These are phyloP conservation scores for Dinothrombium tinctorium DNA, from an alignment of 1,140 invertebrate species.

Conservation along the genomic window DNA sequence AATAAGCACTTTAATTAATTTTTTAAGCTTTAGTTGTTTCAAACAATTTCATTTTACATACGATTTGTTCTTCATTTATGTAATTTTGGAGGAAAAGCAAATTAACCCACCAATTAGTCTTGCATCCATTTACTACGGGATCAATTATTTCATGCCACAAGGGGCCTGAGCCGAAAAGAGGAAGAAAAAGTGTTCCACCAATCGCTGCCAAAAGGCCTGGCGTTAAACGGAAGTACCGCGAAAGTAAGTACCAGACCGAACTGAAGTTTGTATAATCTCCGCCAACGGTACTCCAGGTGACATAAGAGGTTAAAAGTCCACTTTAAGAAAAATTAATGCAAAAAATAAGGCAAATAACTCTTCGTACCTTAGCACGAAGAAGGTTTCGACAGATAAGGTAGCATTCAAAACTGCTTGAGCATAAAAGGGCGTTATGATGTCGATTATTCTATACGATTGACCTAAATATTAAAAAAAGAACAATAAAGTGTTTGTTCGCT, in stretches of 20 bases:
- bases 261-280: neutral
- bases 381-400: conserved; percentile 60
- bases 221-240: conserved; percentile 9
- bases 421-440: neutral
- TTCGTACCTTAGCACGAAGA: conserved; percentile 43
- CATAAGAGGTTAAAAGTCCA: conserved; percentile 4
- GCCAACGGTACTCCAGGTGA: conserved; percentile 5
- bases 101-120: conserved; percentile 16
- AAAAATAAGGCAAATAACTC: neutral
- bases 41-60: neutral
- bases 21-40: neutral
- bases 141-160: conserved; percentile 10
- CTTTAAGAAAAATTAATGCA: conserved; percentile 1
- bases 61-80: conserved; percentile 6
- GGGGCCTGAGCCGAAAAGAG: conserved; percentile 10
- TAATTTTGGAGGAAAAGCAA: conserved; percentile 12
- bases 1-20: neutral
- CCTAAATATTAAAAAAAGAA: neutral
- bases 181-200: conserved; percentile 7
- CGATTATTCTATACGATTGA: neutral
- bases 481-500: neutral
- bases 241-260: neutral
- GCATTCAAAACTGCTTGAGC: conserved; percentile 1
- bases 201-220: conserved; percentile 10
- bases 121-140: conserved; percentile 10